These are phyloP conservation scores for Heloderma charlesbogerti DNA, from an alignment of 2,113 vertebrate species.

Conservation along the genomic window DNA sequence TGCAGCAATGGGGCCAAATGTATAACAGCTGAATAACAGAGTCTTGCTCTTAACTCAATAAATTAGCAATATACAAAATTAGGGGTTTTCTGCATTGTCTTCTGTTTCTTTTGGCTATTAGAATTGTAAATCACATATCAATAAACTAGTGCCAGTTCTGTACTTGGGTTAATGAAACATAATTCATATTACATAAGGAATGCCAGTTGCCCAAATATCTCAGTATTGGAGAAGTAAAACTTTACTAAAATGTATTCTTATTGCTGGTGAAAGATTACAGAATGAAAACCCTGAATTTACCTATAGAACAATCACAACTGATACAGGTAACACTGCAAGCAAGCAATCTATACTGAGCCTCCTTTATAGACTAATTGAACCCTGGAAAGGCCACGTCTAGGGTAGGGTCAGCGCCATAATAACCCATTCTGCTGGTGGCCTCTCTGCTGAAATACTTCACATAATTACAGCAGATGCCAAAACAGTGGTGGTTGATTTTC, in stretches of 20 bases:
- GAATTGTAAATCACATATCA: constrained; percentile 67
- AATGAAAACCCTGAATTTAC: constrained; percentile 32
- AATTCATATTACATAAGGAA: constrained; percentile 63
- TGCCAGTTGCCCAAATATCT: constrained; percentile 61
- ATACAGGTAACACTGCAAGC: not conserved
- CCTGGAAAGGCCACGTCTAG: not conserved
- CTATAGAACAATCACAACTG: constrained; percentile 33
- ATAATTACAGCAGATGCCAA: not conserved
- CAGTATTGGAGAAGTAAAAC: constrained; percentile 41
- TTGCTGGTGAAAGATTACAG: constrained; percentile 40
- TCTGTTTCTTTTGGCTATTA: constrained; percentile 73
- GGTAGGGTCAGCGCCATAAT: not conserved
- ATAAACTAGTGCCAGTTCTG: constrained; percentile 64
- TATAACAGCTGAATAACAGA: constrained; percentile 73
- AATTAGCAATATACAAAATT: constrained; percentile 60
- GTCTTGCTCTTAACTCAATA: constrained; percentile 72
- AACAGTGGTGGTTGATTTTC: not conserved
- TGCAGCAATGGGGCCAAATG: constrained; percentile 74
- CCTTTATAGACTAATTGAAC: not conserved
- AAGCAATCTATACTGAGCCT: not conserved
- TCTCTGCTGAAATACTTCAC: constrained; percentile 13
- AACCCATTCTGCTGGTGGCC: constrained; percentile 17
- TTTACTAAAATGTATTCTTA: constrained; percentile 15
- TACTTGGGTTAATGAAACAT: constrained; percentile 61
- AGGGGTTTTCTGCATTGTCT: constrained; percentile 57